Percentiles rank a stretch among this genome's conserved stretches.
These are phyloP conservation scores for Ichneumoninae sp. DNA, from an alignment of 2,888 invertebrate species.

Conservation along the genomic window DNA sequence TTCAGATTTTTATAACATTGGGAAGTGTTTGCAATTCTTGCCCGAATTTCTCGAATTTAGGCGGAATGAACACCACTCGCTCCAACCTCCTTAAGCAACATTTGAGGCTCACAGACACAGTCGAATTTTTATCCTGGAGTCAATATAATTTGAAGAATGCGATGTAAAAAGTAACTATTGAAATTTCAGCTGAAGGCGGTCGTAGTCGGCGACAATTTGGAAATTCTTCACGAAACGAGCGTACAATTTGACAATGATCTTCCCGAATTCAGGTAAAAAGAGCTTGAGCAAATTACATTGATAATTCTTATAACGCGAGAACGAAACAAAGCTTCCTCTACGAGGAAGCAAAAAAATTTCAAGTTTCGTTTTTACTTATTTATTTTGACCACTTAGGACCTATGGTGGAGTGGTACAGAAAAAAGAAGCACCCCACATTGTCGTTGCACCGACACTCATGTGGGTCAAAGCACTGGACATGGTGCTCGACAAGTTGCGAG, in stretches of 20 bases:
- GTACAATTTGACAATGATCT: slow-evolving; percentile 96
- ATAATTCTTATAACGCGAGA: not conserved
- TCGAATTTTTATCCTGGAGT: not conserved
- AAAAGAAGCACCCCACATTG: slow-evolving; percentile 85
- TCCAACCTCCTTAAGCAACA: not conserved
- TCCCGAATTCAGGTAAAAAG: slow-evolving; percentile 93
- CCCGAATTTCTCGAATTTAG: too few species aligned
- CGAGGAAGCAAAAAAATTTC: too few species aligned
- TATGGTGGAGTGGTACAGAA: slow-evolving; percentile 87
- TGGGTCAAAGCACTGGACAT: slow-evolving; percentile 98
- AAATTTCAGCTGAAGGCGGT: slow-evolving; percentile 94
- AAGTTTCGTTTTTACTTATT: slow-evolving; percentile 6
- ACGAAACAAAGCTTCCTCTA: not conserved
- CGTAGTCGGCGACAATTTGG: slow-evolving; percentile 90
- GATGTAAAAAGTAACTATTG: slow-evolving; percentile 62
- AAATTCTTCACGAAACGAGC: slow-evolving; percentile 90
- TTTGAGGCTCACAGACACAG: too few species aligned
- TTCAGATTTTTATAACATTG: too few species aligned
- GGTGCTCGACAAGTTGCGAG: slow-evolving; percentile 92
- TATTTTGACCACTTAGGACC: slow-evolving; percentile 83
- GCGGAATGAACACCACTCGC: too few species aligned
- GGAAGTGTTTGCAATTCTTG: too few species aligned
- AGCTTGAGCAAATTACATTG: not conserved
- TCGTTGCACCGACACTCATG: slow-evolving; percentile 94
- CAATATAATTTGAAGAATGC: slow-evolving; percentile 42